A percentile compares a stretch with the other conserved stretches of the same genome.
Conservation (phyloP, 2,113 vertebrate species). For the Rhinogobius similis region DNA sequence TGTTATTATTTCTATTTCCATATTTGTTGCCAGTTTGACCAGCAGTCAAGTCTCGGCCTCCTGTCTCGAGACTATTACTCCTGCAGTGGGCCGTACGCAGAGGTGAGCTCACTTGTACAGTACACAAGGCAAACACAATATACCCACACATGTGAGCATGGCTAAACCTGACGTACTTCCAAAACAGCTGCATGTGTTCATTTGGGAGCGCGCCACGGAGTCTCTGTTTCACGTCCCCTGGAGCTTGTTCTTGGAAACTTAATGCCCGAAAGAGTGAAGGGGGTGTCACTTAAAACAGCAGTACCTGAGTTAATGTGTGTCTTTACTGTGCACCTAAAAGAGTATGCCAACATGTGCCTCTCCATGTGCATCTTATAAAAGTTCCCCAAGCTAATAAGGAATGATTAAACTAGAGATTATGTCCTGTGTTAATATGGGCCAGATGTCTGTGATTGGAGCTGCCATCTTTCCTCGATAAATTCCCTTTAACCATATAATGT, state of each 20-base stretch:
- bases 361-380: constrained; percentile 11
- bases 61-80: constrained; percentile 90
- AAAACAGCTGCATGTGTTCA: constrained; percentile 24
- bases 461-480: constrained; percentile 26
- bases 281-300: constrained; percentile 25
- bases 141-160: constrained; percentile 16
- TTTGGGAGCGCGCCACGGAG: constrained; percentile 18
- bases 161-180: constrained; percentile 4
- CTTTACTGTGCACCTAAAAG: not conserved
- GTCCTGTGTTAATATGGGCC: constrained; percentile 27
- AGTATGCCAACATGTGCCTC: not conserved
- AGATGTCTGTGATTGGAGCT: constrained; percentile 47
- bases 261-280: constrained; percentile 14
- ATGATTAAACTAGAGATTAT: constrained; percentile 37
- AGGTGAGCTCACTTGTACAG: constrained; percentile 75
- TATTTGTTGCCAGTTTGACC: constrained; percentile 84
- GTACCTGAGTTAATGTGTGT: not conserved
- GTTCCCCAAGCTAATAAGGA: constrained; percentile 11
- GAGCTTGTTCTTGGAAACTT: constrained; percentile 11
- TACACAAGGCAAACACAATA: constrained; percentile 6
- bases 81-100: constrained; percentile 84
- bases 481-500: constrained; percentile 7
- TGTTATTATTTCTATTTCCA: constrained; percentile 20
- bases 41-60: constrained; percentile 86
- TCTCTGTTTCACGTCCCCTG: constrained; percentile 18